Base-by-base conservation (phyloP, 2,797 vertebrate genomes). In the Mormyrus hasselquistii region DNA sequence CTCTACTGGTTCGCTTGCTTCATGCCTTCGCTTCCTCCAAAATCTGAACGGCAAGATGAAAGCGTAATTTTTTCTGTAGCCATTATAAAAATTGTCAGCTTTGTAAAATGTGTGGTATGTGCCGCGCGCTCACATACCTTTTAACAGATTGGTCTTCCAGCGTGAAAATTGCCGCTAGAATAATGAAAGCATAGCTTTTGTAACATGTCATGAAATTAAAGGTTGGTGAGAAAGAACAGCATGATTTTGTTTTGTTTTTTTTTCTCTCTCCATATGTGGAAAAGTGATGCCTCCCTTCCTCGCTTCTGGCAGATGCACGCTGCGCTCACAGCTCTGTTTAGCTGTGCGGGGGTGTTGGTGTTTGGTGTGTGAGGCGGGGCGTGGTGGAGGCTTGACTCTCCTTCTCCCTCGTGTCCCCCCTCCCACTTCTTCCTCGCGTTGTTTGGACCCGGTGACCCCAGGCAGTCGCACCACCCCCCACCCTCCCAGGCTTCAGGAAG, bases 381-480 rank as follows among this genome's bases (percentile, higher is more conserved):
- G 2, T 25, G 49, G 49, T 25, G 49, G 16, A 16, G 7, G 50
- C 53, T 29, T 29, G 25, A 25, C 44, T 49, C 49, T 22, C 82
- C 0, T 84, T 41, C 82, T 10, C 82, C n/a, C n/a, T 25, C 22
- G 3, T 0, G 44, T 14, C 8, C 47, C n/a, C 82, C 25, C 25
- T 12, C 82, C 44, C 14, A 14, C 47, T 52, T 14, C 47, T 84
- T 52, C 85, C 85, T 55, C 34, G 34, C 53, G 85, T n/a, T 41
- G 85, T 53, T 57, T 57, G 50, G 29, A 87, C 85, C 53, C 34
- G 53, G 85, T 87, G 85, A 87, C 22, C 85, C 85, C 85, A n/a
- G 53, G 38, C 53, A 55, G 85, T n/a, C 50, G 3, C 29, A 9
- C 52, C 59, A 34, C 50, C 47, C 49, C 25, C 25, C 25, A 52